Evolutionary conservation across 2,797 vertebrate genomes (phyloP).

Genomic region (Myiotriccus ornatus): DNA sequence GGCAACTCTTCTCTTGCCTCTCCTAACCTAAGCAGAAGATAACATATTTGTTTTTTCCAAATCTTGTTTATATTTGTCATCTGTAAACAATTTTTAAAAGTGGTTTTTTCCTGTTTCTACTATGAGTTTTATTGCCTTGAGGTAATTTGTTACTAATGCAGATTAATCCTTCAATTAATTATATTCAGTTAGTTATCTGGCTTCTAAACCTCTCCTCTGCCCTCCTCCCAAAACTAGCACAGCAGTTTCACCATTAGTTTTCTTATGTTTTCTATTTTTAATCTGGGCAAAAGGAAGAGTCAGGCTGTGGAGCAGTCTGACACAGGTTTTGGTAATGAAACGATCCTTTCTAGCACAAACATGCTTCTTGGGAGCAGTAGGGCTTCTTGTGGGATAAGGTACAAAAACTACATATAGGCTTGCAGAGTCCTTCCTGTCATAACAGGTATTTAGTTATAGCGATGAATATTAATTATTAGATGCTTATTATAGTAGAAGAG

Average conservation of each 20-base stretch:
- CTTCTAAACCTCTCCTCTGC: not conserved
- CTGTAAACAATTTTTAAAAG: not conserved
- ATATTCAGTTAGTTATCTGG: not conserved
- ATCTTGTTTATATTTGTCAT: not conserved
- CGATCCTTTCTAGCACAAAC: not conserved
- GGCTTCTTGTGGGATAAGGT: not conserved
- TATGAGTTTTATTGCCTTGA: not conserved
- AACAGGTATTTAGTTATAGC: not conserved
- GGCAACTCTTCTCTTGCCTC: not conserved
- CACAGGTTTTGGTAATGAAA: not conserved
- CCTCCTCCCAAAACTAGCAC: not conserved
- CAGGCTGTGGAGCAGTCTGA: not conserved
- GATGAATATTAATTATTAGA: not conserved
- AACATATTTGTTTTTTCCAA: not conserved
- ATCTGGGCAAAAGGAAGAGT: not conserved
- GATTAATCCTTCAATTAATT: not conserved
- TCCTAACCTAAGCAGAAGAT: not conserved
- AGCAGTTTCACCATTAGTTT: not conserved
- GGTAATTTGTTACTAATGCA: not conserved
- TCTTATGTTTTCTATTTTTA: not conserved
- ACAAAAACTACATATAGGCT: not conserved
- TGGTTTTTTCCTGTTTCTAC: not conserved
- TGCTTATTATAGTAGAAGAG: not conserved
- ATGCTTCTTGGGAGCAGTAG: not conserved
- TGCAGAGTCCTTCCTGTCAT: not conserved